A percentile compares a stretch with the other conserved stretches of the same genome.
Evolutionary conservation across 1,140 invertebrate species (phyloP).

Genomic region (Gonioctena quinquepunctata): DNA sequence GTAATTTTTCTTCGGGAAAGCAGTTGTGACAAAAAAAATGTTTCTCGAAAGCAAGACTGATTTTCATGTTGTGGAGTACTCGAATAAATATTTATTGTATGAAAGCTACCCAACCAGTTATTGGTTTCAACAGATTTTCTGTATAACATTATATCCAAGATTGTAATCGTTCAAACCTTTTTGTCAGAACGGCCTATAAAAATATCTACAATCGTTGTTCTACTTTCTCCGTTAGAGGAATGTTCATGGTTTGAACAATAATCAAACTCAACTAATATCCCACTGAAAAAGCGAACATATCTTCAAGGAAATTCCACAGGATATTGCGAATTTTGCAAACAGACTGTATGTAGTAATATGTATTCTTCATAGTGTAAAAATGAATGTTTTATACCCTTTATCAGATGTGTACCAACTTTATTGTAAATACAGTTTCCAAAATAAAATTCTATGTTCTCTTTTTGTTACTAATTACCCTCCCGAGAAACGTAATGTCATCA

Average conservation of each 20-base stretch:
- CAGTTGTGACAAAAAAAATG: background rate
- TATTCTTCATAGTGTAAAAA: slow-evolving; percentile 10
- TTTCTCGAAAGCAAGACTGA: background rate
- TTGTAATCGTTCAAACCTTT: too few relatives aligned
- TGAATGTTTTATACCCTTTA: slow-evolving; percentile 36
- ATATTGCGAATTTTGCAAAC: background rate
- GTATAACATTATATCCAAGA: too few relatives aligned
- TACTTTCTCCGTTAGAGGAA: background rate
- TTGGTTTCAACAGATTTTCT: too few relatives aligned
- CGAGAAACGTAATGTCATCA: too few relatives aligned
- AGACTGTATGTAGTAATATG: background rate
- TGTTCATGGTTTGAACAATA: too few relatives aligned
- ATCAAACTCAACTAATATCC: background rate
- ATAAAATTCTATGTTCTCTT: slow-evolving; percentile 10
- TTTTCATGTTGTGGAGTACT: too few relatives aligned
- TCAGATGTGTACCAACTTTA: slow-evolving; percentile 14
- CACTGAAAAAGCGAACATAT: background rate
- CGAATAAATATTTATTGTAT: too few relatives aligned
- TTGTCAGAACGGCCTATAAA: background rate
- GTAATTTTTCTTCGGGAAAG: background rate
- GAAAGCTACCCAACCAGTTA: too few relatives aligned
- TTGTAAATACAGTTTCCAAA: slow-evolving; percentile 22
- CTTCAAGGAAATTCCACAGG: background rate
- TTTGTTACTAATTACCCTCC: too few relatives aligned
- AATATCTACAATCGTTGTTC: background rate